Conservation (phyloP, 2,888 invertebrate species). For the Margaritifera margaritifera region DNA sequence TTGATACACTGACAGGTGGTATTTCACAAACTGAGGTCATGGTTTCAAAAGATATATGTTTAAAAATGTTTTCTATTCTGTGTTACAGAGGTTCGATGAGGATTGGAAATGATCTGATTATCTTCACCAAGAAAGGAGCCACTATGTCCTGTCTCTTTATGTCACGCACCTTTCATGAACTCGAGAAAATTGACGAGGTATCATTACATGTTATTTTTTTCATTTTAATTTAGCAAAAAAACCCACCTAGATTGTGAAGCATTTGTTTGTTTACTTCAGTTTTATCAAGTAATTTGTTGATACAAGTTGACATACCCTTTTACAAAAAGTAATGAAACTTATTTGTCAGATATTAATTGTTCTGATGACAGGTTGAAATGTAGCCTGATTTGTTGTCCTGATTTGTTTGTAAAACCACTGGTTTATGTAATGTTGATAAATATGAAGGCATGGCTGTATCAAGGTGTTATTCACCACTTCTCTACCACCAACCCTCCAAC, state of each 20-base stretch:
- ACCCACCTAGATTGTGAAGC: not conserved
- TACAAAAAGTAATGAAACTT: not conserved
- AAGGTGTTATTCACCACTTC: too few species aligned
- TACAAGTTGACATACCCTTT: not conserved
- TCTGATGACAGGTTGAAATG: too few species aligned
- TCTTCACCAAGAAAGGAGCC: conserved; percentile 73
- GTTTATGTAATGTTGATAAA: not conserved
- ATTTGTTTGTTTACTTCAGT: not conserved
- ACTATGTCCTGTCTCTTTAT: conserved; percentile 72
- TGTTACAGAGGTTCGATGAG: conserved; percentile 74
- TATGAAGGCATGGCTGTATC: too few species aligned
- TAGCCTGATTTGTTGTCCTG: too few species aligned
- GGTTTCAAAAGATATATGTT: too few species aligned
- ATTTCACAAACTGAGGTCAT: too few species aligned
- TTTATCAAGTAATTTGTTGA: too few species aligned
- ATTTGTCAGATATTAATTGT: not conserved
- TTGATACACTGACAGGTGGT: too few species aligned
- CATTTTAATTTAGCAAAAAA: not conserved
- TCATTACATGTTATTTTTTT: conserved; percentile 5
- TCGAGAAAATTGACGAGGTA: conserved; percentile 72
- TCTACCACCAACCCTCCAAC: too few species aligned
- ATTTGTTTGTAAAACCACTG: not conserved
- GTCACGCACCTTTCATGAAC: conserved; percentile 74
- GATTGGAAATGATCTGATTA: conserved; percentile 74
- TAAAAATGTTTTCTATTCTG: not conserved